Evolutionary conservation across 2,888 invertebrate genomes (phyloP), one percentile per base, ranked within the genome.

Genomic region (Saturnia pavonia): DNA sequence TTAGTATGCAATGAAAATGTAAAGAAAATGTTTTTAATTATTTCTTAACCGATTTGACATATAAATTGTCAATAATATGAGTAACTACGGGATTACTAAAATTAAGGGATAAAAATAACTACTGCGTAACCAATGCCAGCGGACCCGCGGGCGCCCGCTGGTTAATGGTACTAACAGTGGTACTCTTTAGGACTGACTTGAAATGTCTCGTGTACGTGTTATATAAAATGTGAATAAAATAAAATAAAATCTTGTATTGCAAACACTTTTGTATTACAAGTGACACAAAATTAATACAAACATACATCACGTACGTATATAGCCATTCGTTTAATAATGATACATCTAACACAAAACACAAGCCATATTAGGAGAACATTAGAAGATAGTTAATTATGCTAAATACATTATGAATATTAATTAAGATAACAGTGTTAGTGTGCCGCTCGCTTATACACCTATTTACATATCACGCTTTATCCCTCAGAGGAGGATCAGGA

Each of bases 321-420:
- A 14, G 57, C 25, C 12, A 14, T 60, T 12, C 14, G 57, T 27
- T 22, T 60, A 60, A 60, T 60, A 27, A 60, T 25, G 27, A 60
- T 60, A 60, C 12, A 27, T 25, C 65, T 65, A 65, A 65, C 22
- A 65, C n/a, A 40, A 40, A 65, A 65, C 40, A n/a, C 40, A 65
- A 65, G n/a, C 65, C 65, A 40, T 25, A 65, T 65, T 65, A 65
- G 40, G 40, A 65, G 19, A 2, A 65, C 40, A 65, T 65, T 65
- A 65, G 65, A 65, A 65, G 65, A 65, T 65, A 40, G 40, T 65
- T 65, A 65, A 65, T 65, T 65, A 65, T 65, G 65, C 65, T 65
- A 65, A 65, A 65, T 65, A 65, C 40, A 16, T 6, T 65, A 65
- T 65, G 65, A 65, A 65, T 65, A 65, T 40, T 65, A 40, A 65